Conservation (phyloP, 2,113 vertebrate species). For the Urocynchramus pylzowi region DNA sequence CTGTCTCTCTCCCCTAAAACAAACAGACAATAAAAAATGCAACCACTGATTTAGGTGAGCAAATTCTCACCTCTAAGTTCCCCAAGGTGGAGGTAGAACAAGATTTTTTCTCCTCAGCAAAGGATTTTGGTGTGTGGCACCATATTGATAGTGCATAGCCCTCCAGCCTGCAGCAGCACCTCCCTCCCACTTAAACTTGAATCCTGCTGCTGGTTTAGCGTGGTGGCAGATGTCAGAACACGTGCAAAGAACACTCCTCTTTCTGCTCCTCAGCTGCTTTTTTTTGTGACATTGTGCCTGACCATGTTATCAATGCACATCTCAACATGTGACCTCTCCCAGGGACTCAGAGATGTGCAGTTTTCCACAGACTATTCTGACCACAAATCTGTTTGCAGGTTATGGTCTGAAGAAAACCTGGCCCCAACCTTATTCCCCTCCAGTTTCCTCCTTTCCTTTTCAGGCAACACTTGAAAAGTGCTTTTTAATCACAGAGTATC, state of each 20-base stretch:
- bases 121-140: neutral
- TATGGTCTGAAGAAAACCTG: neutral
- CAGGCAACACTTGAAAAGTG: neutral
- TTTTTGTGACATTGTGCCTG: neutral
- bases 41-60: neutral
- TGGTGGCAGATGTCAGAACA: neutral
- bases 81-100: fast-evolving
- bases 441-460: neutral
- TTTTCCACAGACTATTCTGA: neutral
- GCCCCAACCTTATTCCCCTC: neutral
- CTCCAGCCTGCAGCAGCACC: neutral
- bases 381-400: neutral
- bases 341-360: neutral
- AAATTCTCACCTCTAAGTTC: neutral
- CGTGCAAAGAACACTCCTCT: neutral
- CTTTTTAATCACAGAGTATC: neutral
- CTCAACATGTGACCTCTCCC: neutral
- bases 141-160: neutral
- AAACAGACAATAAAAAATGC: neutral
- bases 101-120: neutral
- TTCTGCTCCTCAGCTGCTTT: neutral
- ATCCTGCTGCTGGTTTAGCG: neutral
- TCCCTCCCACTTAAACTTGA: neutral
- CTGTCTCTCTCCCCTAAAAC: neutral
- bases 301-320: neutral